phyloP scores from a whole-genome alignment of 2,113 vertebrate species.

The Kobus ellipsiprymnus region DNA sequence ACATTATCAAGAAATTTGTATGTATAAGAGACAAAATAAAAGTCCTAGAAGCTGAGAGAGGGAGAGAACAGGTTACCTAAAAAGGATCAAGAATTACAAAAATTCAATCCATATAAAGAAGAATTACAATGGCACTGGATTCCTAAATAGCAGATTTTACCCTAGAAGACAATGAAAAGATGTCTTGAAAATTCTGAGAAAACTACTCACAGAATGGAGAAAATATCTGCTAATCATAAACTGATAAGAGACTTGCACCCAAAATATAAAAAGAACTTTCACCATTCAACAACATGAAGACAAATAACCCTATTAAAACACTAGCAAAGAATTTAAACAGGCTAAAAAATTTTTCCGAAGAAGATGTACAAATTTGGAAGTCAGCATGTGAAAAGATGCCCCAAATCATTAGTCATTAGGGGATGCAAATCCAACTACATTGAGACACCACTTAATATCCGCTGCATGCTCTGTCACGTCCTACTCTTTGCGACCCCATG shows the following conservation, averaged over 20 bases:
- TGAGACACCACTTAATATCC: not conserved
- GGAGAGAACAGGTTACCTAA: not conserved
- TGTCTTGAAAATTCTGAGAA: not conserved
- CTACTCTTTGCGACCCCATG: not conserved
- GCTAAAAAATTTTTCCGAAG: not conserved
- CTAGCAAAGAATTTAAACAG: not conserved
- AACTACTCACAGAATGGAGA: not conserved
- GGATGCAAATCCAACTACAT: not conserved
- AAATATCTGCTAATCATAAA: not conserved
- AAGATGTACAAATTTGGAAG: not conserved
- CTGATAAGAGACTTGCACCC: not conserved
- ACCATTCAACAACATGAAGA: not conserved
- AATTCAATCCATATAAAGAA: not conserved
- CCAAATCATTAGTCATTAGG: not conserved
- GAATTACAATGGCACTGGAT: not conserved
- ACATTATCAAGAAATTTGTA: not conserved
- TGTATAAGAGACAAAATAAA: not conserved
- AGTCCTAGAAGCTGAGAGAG: not conserved
- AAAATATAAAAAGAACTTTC: not conserved
- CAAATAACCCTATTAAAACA: not conserved
- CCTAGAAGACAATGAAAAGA: not conserved
- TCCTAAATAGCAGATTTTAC: not conserved
- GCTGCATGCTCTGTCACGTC: not conserved
- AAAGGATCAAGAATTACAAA: not conserved
- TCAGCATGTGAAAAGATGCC: not conserved